Evolutionary conservation across 2,797 vertebrate genomes (phyloP).

Genomic region (Buphagus erythrorhynchus): DNA sequence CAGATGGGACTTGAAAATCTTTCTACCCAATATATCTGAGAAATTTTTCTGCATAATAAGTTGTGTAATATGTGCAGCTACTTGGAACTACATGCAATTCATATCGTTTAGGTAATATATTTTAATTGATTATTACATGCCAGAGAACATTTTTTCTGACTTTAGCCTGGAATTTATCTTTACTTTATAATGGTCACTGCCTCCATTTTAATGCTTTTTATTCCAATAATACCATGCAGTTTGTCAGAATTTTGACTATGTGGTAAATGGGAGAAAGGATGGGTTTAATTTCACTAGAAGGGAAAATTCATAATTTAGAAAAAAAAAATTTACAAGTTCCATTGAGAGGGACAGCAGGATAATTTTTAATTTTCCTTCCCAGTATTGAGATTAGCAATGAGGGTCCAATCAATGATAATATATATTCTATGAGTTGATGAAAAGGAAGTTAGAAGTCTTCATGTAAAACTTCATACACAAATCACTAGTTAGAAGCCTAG

Average conservation of each 20-base stretch:
- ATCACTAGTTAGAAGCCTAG: slow-evolving; percentile 10
- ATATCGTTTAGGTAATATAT: background rate
- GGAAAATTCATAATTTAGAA: background rate
- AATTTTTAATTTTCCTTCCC: slow-evolving; percentile 24
- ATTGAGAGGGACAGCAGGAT: background rate
- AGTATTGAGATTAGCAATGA: background rate
- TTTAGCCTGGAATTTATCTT: background rate
- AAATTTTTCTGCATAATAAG: background rate
- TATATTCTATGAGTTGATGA: background rate
- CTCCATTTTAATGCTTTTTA: background rate
- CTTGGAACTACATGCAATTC: background rate
- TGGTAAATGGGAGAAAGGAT: background rate
- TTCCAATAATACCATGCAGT: background rate
- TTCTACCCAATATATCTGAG: background rate
- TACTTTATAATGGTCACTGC: background rate
- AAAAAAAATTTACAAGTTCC: background rate
- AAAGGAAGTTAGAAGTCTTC: slow-evolving; percentile 6
- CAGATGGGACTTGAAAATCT: background rate
- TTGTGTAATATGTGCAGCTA: background rate
- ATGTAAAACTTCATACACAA: background rate
- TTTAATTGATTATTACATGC: background rate
- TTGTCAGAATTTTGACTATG: background rate
- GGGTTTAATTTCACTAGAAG: background rate
- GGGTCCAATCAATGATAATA: slow-evolving; percentile 18
- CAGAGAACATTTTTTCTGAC: background rate